Evolutionary conservation across 2,113 vertebrate genomes (phyloP).

Genomic region (Zingel zingel): DNA sequence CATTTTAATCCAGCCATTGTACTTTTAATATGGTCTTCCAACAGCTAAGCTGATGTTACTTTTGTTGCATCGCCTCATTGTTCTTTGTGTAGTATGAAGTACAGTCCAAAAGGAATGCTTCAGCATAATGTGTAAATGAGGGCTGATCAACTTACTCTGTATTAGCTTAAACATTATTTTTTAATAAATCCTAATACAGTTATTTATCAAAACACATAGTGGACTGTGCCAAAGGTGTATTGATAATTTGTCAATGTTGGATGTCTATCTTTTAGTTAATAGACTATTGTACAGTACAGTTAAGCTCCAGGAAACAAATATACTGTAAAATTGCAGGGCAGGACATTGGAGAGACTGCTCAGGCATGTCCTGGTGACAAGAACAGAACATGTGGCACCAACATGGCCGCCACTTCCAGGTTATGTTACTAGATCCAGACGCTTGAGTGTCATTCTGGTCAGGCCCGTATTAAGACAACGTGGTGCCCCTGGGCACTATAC

Average conservation of each 20-base stretch:
- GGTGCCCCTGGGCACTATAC: no score
- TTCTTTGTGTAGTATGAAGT: background rate
- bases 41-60: slow-evolving; percentile 1
- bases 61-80: background rate
- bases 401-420: background rate
- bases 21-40: slow-evolving; percentile 5
- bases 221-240: background rate
- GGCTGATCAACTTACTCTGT: background rate
- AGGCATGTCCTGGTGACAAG: slow-evolving; percentile 31
- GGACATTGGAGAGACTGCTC: slow-evolving; percentile 29
- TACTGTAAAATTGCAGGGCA: background rate
- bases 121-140: slow-evolving; percentile 8
- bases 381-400: slow-evolving; percentile 43
- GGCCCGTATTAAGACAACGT: no score
- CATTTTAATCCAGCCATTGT: background rate
- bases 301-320: slow-evolving; percentile 2
- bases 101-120: background rate
- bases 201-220: background rate
- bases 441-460: no score
- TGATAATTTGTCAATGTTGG: background rate
- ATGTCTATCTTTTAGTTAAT: background rate
- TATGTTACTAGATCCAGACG: background rate
- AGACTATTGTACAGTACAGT: background rate
- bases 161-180: background rate
- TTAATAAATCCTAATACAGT: background rate